Conservation (phyloP, 2,888 invertebrate species). For the Pollenia amentaria region DNA sequence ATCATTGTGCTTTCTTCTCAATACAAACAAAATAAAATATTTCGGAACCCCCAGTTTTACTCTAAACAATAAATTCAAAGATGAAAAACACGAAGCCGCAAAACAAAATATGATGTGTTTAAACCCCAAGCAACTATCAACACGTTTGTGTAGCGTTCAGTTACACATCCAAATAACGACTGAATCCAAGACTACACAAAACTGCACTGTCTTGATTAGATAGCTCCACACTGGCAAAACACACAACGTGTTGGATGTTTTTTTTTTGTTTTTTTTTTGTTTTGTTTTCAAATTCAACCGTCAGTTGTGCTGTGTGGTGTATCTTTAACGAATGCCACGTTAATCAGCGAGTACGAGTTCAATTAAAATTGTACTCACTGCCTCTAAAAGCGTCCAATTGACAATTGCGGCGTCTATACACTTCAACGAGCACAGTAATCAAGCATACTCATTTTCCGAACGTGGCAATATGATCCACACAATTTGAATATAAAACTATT, state of each 20-base stretch:
- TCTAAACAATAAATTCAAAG: slow-evolving; percentile 55
- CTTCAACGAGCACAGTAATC: slow-evolving; percentile 57
- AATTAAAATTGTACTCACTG: slow-evolving; percentile 24
- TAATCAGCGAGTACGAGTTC: slow-evolving; percentile 60
- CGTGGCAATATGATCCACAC: slow-evolving; percentile 52
- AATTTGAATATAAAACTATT: not conserved
- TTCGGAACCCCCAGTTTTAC: not conserved
- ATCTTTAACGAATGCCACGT: slow-evolving; percentile 72
- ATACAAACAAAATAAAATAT: not conserved
- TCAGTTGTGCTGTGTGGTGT: slow-evolving; percentile 35
- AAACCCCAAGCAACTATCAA: slow-evolving; percentile 57
- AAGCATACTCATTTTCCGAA: slow-evolving; percentile 33
- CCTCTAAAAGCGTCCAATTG: not conserved
- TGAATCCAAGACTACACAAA: slow-evolving; percentile 66
- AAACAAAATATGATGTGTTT: slow-evolving; percentile 3
- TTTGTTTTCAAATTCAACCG: slow-evolving; percentile 57
- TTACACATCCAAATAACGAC: slow-evolving; percentile 75
- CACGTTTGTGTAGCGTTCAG: slow-evolving; percentile 72
- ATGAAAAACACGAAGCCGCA: slow-evolving; percentile 66
- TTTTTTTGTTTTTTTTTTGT: slow-evolving; percentile 16
- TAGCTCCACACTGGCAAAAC: slow-evolving; percentile 50
- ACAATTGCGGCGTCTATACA: slow-evolving; percentile 12
- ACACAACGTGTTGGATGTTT: slow-evolving; percentile 45
- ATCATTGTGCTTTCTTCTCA: slow-evolving; percentile 43
- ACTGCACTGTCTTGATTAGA: slow-evolving; percentile 60